Evolutionary conservation across 37 sponge, comb jelly and placozoan genomes (phyloP).

Genomic region (Aplysina aerophoba): DNA sequence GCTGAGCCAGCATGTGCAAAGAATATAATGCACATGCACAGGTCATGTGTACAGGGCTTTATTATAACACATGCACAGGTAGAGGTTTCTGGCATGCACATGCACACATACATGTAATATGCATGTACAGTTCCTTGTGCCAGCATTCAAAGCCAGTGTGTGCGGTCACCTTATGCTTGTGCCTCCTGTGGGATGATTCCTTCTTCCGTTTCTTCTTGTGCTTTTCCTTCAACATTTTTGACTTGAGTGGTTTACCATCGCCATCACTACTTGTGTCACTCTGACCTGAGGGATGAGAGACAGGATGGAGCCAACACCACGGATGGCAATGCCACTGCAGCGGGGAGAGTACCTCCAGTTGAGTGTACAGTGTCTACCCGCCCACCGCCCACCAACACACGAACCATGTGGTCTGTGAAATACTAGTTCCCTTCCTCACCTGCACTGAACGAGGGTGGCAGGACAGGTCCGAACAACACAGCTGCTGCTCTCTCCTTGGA

Average conservation of each 20-base stretch:
- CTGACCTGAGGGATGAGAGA: too few species aligned
- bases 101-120: not conserved
- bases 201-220: slow-evolving; percentile 23
- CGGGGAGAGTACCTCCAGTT: too few species aligned
- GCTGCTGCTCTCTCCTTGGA: not conserved
- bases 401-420: too few species aligned
- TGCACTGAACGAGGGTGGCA: slow-evolving; percentile 3
- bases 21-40: too few species aligned
- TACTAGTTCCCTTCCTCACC: not conserved
- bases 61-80: not conserved
- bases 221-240: too few species aligned
- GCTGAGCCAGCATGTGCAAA: too few species aligned
- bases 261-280: not conserved
- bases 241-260: not conserved
- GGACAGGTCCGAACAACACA: not conserved
- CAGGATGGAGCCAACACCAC: too few species aligned
- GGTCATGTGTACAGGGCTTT: not conserved
- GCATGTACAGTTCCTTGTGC: too few species aligned
- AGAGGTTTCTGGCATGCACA: not conserved
- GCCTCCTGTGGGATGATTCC: not conserved
- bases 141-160: too few species aligned
- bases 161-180: not conserved
- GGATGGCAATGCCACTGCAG: too few species aligned
- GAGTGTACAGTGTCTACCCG: too few species aligned
- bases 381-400: too few species aligned